Conservation (phyloP, 2,113 vertebrate genomes). For the Naja naja region DNA sequence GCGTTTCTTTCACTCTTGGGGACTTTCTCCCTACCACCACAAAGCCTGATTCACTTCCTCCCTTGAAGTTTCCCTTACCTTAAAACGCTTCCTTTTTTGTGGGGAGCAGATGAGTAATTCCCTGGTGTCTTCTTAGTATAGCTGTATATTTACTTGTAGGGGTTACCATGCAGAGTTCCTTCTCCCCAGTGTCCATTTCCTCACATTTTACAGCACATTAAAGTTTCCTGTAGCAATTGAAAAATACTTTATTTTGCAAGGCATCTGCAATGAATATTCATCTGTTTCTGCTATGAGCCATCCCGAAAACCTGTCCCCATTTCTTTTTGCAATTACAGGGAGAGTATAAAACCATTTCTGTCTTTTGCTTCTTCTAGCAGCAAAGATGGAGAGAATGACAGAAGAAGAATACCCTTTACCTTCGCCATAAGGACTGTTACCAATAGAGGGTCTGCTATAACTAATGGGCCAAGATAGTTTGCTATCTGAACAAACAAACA, state of each 20-base stretch:
- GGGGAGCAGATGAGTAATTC: background rate
- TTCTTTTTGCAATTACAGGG: background rate
- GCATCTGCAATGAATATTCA: background rate
- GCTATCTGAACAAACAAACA: background rate
- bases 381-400: background rate
- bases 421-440: background rate
- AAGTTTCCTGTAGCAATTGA: background rate
- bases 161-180: background rate
- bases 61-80: background rate
- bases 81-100: constrained; percentile 10
- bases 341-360: background rate
- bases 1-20: constrained; percentile 42
- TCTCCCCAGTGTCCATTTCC: background rate
- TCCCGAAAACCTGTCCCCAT: background rate
- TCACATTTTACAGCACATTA: background rate
- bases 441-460: background rate
- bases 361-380: background rate
- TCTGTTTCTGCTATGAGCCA: background rate
- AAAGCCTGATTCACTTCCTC: background rate
- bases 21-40: constrained; percentile 17
- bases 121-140: background rate
- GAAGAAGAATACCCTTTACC: background rate
- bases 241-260: background rate
- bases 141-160: background rate
- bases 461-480: background rate